phyloP scores from a whole-genome alignment of 23 tunicate genomes.

The Ascidia mentula region DNA sequence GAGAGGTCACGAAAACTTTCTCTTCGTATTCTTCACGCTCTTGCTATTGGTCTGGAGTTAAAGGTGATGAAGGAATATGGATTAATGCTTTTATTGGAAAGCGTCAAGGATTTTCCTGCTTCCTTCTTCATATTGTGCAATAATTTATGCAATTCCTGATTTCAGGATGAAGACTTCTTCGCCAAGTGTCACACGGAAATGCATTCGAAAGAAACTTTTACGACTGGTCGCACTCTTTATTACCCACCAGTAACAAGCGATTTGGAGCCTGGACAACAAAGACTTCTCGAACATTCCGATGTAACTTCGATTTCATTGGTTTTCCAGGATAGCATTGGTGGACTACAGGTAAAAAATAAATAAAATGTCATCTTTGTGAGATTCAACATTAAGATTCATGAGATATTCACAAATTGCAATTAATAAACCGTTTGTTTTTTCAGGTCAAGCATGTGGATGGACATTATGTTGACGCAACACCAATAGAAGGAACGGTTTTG shows the following conservation, averaged over 20 bases:
- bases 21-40: slow-evolving; percentile 30
- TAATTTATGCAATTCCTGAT: no score
- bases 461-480: slow-evolving; percentile 9
- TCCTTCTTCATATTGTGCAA: no score
- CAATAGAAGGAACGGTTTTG: slow-evolving; percentile 14
- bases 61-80: neutral
- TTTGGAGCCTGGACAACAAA: slow-evolving; percentile 15
- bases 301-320: slow-evolving; percentile 60
- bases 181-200: slow-evolving; percentile 39
- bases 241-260: slow-evolving; percentile 55
- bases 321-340: slow-evolving; percentile 64
- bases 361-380: no score
- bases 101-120: neutral
- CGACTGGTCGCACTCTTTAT: slow-evolving; percentile 45
- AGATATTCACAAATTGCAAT: no score
- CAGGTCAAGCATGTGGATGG: slow-evolving; percentile 17
- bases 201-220: slow-evolving; percentile 18
- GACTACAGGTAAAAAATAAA: slow-evolving; percentile 24
- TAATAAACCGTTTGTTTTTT: no score
- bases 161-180: slow-evolving; percentile 36
- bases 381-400: no score
- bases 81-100: neutral
- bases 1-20: slow-evolving; percentile 30
- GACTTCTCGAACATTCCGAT: slow-evolving; percentile 60
- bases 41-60: slow-evolving; percentile 46